A percentile compares a stretch with the other conserved stretches of the same genome.
phyloP scores from a whole-genome alignment of 1,140 invertebrate species.

The Heliconius eleuchia region DNA sequence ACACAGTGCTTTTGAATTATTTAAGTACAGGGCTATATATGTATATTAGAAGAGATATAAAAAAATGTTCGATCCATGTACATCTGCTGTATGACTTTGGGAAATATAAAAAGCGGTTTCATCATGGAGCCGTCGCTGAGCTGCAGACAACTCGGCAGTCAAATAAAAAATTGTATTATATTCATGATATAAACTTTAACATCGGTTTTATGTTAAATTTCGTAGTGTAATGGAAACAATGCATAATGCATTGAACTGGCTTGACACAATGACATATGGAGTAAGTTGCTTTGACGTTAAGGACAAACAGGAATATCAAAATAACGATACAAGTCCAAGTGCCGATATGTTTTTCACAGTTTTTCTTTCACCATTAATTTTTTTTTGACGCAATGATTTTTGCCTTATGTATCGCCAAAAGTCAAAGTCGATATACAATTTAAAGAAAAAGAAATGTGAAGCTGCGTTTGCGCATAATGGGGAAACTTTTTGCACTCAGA shows the following conservation, averaged over 20 bases:
- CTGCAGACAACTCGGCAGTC: slow-evolving; percentile 36
- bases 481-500: slow-evolving; percentile 63
- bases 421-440: slow-evolving; percentile 57
- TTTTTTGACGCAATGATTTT: slow-evolving; percentile 60
- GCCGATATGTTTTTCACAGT: slow-evolving; percentile 58
- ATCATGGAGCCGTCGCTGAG: slow-evolving; percentile 43
- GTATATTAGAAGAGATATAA: slow-evolving; percentile 13
- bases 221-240: slow-evolving; percentile 79
- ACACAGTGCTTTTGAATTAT: not conserved
- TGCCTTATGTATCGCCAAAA: slow-evolving; percentile 55
- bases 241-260: slow-evolving; percentile 67
- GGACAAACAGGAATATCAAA: slow-evolving; percentile 58
- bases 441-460: slow-evolving; percentile 58
- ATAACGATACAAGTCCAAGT: slow-evolving; percentile 54
- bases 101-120: slow-evolving; percentile 54
- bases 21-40: slow-evolving; percentile 1
- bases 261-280: slow-evolving; percentile 76
- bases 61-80: slow-evolving; percentile 38
- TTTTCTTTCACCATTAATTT: slow-evolving; percentile 56
- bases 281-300: slow-evolving; percentile 67
- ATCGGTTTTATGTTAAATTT: slow-evolving; percentile 77
- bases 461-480: slow-evolving; percentile 73
- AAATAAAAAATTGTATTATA: slow-evolving; percentile 72
- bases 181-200: slow-evolving; percentile 76
- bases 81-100: slow-evolving; percentile 36